These are phyloP conservation scores for Agrotis ipsilon DNA, from an alignment of 2,888 invertebrate species.

Conservation along the genomic window DNA sequence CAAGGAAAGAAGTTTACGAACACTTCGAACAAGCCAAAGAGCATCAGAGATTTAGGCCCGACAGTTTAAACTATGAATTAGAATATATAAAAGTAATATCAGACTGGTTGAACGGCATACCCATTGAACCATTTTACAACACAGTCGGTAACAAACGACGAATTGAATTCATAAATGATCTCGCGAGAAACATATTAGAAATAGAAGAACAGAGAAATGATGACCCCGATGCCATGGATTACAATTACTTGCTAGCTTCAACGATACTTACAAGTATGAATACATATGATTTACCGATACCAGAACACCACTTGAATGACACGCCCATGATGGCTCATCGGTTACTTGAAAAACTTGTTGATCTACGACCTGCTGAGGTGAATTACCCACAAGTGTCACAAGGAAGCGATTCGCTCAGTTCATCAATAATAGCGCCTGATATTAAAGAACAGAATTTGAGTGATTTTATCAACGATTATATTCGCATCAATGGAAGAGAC, in stretches of 20 bases:
- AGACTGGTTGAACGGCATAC: slow-evolving; percentile 80
- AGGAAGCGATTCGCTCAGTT: slow-evolving; percentile 20
- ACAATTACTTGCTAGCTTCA: slow-evolving; percentile 67
- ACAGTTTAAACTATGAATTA: slow-evolving; percentile 72
- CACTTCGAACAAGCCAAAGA: slow-evolving; percentile 58
- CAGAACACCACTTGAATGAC: slow-evolving; percentile 58
- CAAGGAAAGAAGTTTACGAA: slow-evolving; percentile 70
- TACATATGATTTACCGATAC: slow-evolving; percentile 67
- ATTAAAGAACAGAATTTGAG: slow-evolving; percentile 69
- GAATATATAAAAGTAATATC: slow-evolving; percentile 77
- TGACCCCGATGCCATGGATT: slow-evolving; percentile 69
- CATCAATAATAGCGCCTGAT: slow-evolving; percentile 42
- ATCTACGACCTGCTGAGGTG: slow-evolving; percentile 34
- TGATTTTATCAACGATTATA: slow-evolving; percentile 76
- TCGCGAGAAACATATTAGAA: slow-evolving; percentile 75
- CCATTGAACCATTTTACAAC: slow-evolving; percentile 71
- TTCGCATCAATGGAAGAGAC: slow-evolving; percentile 71
- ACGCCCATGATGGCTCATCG: slow-evolving; percentile 67
- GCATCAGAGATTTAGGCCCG: slow-evolving; percentile 61
- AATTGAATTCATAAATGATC: slow-evolving; percentile 73
- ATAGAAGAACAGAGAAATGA: slow-evolving; percentile 72
- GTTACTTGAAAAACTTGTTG: slow-evolving; percentile 64
- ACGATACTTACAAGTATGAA: slow-evolving; percentile 66
- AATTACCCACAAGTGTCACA: slow-evolving; percentile 1
- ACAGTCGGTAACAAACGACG: slow-evolving; percentile 68